Base-by-base conservation (phyloP, 2,113 vertebrate genomes). In the Struthidea cinerea region DNA sequence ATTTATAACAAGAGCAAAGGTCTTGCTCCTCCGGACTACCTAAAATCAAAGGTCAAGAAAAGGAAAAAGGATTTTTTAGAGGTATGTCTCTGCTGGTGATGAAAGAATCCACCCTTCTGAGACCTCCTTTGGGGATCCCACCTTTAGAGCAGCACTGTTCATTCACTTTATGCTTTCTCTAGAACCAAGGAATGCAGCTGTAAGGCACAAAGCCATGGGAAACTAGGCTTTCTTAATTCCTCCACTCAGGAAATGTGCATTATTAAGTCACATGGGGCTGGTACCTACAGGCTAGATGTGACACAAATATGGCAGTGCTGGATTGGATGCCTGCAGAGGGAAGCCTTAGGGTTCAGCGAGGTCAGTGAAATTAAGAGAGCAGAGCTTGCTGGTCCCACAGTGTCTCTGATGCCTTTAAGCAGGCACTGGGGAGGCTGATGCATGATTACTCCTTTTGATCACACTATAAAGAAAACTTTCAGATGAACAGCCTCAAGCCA, bases 401-500 rank as follows among this genome's bases (percentile, higher is more conserved):
- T 18, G 50, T 67, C 52, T 80, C 47, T 0, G 9, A 35, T 57
- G 56, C 52, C 52, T 67, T 41, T 15, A 81, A 87, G 52, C 80
- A 60, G 24, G 39, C 69, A 47, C 32, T 27, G 41, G 32, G 71
- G 57, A 84, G 30, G 24, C n/a, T 61, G 86, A 57, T 28, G 46
- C 28, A 28, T 23, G 55, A 57, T 80, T 83, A 85, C 63, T 35
- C 39, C 46, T 81, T 94, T 67, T 94, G 87, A 81, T 90, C 14
- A 20, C 27, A 32, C 68, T 69, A 9, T 74, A 83, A 95, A 85
- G 57, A 61, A 76, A 88, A 30, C 35, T 90, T 46, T 16, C 63
- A 67, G 30, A 33, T 84, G 55, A 93, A 49, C 39, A 59, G 87
- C 59, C 85, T 77, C 67, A 41, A 55, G 63, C 18, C 47, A 77